A percentile compares a stretch with the other conserved stretches of the same genome.
These are phyloP conservation scores for Anguilla anguilla DNA, from an alignment of 2,797 vertebrate species.

Conservation along the genomic window DNA sequence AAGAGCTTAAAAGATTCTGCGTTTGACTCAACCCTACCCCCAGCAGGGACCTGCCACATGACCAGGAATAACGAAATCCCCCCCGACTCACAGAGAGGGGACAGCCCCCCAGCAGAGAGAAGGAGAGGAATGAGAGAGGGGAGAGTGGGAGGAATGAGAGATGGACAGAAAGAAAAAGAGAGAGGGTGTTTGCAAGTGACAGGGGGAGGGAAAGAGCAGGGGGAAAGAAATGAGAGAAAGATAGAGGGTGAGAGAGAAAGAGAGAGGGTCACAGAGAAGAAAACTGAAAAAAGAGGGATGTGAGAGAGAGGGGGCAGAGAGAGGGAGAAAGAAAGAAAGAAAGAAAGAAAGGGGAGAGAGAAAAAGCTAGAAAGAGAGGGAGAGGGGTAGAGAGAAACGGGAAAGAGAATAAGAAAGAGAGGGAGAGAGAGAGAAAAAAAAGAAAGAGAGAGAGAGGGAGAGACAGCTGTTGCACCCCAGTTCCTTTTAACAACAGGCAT, in stretches of 20 bases:
- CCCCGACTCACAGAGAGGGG: neutral
- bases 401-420: constrained; percentile 14
- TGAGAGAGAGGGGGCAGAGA: neutral
- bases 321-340: neutral
- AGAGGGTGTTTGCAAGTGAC: neutral
- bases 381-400: constrained; percentile 20
- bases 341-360: neutral
- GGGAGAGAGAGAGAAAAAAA: constrained; percentile 13
- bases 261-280: neutral
- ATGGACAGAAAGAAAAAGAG: neutral
- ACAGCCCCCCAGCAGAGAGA: neutral
- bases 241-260: neutral
- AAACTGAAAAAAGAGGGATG: neutral
- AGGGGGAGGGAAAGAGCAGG: neutral
- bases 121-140: neutral
- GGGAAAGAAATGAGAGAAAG: neutral
- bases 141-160: neutral
- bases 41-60: neutral
- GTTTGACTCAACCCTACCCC: neutral
- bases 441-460: constrained; percentile 16
- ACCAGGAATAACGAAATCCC: neutral
- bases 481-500: constrained; percentile 15
- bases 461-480: constrained; percentile 24
- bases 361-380: neutral
- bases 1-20: neutral